A percentile compares a stretch with the other conserved stretches of the same genome.
Evolutionary conservation across 2,797 vertebrate species (phyloP).

Genomic region (Cyclopterus lumpus): DNA sequence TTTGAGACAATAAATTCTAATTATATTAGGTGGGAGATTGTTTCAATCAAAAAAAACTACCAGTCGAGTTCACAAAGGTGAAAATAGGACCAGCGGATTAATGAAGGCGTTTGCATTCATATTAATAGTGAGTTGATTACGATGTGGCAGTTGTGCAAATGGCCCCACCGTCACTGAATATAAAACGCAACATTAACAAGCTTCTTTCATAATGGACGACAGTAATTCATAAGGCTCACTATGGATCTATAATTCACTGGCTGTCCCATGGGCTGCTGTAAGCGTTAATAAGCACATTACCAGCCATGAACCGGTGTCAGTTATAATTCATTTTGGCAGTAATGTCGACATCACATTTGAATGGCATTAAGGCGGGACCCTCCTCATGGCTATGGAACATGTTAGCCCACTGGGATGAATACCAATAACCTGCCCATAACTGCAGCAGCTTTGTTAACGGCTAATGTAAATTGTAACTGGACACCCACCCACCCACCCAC

Average conservation of each 20-base stretch:
- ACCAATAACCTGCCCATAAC: constrained; percentile 13
- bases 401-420: constrained; percentile 27
- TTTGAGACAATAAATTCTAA: not conserved
- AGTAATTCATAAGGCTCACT: constrained; percentile 59
- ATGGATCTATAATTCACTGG: constrained; percentile 54
- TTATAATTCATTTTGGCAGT: constrained; percentile 42
- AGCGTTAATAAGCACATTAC: constrained; percentile 52
- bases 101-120: not conserved
- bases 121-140: constrained; percentile 23
- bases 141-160: constrained; percentile 32
- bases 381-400: not conserved
- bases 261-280: constrained; percentile 6
- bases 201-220: constrained; percentile 36
- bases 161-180: not conserved
- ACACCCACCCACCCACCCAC: not conserved
- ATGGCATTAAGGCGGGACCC: constrained; percentile 30
- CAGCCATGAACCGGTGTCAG: constrained; percentile 36
- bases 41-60: not conserved
- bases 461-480: not conserved
- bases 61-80: not conserved
- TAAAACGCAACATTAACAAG: constrained; percentile 44
- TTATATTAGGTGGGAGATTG: not conserved
- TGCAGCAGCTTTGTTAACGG: not conserved
- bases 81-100: constrained; percentile 27
- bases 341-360: constrained; percentile 32